Base-by-base conservation (phyloP, 2,888 invertebrate genomes). In the Rosalia funebris region DNA sequence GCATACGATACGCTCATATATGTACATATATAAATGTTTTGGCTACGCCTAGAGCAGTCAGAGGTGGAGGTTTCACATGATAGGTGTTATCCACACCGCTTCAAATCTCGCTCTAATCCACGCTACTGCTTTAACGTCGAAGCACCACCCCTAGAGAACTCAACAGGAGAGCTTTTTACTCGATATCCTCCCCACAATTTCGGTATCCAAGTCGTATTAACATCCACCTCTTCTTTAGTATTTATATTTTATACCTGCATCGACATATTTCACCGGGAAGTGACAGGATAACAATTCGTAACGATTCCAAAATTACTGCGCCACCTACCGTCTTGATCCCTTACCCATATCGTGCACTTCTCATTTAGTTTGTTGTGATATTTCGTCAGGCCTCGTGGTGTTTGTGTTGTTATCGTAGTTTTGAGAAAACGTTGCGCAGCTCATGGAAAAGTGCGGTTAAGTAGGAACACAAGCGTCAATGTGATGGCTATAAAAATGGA, bases 401-500 rank as follows among this genome's bases (percentile, higher is more conserved):
- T 37, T 54, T 39, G 34, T 37, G 19, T 53, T 50, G 20, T 34
- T 62, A 53, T n/a, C 12, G 58, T 52, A 56, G 37, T 45, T 45
- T 32, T n/a, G 39, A 17, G 11, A 5, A 20, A 12, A 17, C 2
- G n/a, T 42, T 15, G 34, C 17, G 36, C 34, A 14, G 5, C 25
- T 20, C 62, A 59, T 54, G 56, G 31, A 62, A 62, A 60, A 65
- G 63, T 62, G 64, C 47, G 63, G 63, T 62, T 60, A 63, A 20
- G 55, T 60, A 19, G 19, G 15, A n/a, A 36, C 11, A 46, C 25
- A 9, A 36, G 16, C 11, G 31, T 44, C 7, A 16, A n/a, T n/a
- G 57, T 50, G 47, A 70, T 61, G 65, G 55, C 65, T 1, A 20
- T 52, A 34, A 73, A 72, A 56, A 62, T 67, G 63, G 75, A 76